These are phyloP conservation scores for Esox masquinongy DNA, from an alignment of 2,797 vertebrate species.

Conservation along the genomic window DNA sequence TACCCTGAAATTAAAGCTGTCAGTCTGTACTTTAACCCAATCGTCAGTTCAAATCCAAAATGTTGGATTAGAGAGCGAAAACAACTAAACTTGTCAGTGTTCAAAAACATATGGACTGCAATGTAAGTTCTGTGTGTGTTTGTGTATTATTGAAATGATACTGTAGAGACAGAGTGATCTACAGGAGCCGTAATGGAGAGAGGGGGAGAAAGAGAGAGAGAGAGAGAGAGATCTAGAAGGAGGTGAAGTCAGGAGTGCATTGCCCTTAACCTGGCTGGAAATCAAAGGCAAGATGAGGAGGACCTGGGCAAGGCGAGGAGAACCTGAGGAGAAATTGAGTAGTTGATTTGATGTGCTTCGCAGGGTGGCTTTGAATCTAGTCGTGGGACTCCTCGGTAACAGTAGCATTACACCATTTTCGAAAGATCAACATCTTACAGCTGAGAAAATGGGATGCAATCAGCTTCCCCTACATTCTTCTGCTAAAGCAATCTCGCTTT, in stretches of 20 bases:
- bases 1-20: too few species aligned
- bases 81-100: too few species aligned
- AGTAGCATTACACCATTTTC: not conserved
- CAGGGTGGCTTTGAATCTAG: not conserved
- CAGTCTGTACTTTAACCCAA: too few species aligned
- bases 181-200: not conserved
- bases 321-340: not conserved
- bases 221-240: not conserved
- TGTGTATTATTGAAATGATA: not conserved
- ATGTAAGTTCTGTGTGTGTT: not conserved
- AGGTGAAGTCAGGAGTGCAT: not conserved
- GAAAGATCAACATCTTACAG: not conserved
- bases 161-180: too few species aligned
- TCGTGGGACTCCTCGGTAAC: not conserved
- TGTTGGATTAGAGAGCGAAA: too few species aligned
- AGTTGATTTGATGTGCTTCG: not conserved
- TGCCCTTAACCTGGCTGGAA: not conserved
- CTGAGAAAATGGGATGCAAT: not conserved
- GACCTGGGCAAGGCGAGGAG: not conserved
- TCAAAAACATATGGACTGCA: not conserved
- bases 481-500: not conserved
- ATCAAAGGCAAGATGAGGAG: not conserved
- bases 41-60: too few species aligned
- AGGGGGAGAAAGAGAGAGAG: not conserved
- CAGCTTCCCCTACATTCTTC: not conserved